These are phyloP conservation scores for Azemiops feae DNA, from an alignment of 2,113 vertebrate species.

Conservation along the genomic window DNA sequence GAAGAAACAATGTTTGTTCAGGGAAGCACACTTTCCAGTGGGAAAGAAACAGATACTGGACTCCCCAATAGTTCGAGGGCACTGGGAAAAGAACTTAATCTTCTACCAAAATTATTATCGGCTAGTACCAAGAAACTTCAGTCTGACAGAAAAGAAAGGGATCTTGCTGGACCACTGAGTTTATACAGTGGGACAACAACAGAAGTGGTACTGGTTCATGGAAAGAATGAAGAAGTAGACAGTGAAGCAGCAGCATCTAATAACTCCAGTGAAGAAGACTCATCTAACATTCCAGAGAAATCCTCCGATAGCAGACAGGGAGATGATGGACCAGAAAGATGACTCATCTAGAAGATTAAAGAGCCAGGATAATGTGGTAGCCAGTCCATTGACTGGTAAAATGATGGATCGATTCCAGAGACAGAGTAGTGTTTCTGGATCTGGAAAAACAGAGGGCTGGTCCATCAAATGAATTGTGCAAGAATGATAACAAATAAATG, in stretches of 20 bases:
- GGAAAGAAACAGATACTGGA: neutral
- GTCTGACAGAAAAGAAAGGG: neutral
- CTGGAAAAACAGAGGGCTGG: slow-evolving; percentile 13
- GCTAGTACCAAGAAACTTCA: neutral
- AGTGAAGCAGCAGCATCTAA: neutral
- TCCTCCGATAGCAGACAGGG: neutral
- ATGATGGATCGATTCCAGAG: neutral
- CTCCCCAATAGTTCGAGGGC: neutral
- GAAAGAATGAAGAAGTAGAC: neutral
- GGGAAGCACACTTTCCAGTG: neutral
- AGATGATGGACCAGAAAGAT: slow-evolving; percentile 15
- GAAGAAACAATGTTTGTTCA: neutral
- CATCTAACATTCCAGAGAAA: neutral
- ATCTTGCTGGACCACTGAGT: neutral
- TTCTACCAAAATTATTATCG: neutral
- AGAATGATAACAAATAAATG: slow-evolving; percentile 22
- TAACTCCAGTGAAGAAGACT: slow-evolving; percentile 1
- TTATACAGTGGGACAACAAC: neutral
- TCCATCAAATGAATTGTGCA: slow-evolving; percentile 16
- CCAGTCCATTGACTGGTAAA: neutral
- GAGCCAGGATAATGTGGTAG: neutral
- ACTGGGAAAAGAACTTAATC: neutral
- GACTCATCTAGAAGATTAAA: neutral
- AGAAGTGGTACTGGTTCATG: neutral
- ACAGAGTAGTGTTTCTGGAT: neutral